phyloP scores from a whole-genome alignment of 2,797 vertebrate genomes.

The Pantherophis alleghaniensis region DNA sequence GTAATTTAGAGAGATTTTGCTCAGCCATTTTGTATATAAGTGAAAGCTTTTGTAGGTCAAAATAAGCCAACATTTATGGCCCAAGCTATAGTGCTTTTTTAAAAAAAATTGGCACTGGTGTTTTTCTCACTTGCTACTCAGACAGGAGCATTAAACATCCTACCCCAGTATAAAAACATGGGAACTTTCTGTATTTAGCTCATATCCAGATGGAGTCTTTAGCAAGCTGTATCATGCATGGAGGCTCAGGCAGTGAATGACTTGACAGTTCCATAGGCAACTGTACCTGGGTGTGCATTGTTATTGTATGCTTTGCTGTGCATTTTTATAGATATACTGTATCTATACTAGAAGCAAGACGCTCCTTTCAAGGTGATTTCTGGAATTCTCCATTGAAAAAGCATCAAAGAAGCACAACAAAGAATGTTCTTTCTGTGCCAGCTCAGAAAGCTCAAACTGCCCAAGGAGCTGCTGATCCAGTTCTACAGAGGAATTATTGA shows the following conservation, averaged over 20 bases:
- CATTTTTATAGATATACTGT: accelerated
- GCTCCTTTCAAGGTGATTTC: not conserved
- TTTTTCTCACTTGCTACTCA: constrained; percentile 48
- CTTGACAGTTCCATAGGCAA: constrained; percentile 4
- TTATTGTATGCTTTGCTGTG: not conserved
- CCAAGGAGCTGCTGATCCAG: too few relatives aligned
- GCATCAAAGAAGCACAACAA: too few relatives aligned
- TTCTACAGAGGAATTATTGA: too few relatives aligned
- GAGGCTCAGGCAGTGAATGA: constrained; percentile 75
- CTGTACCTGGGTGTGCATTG: not conserved
- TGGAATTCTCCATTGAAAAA: not conserved
- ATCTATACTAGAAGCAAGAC: not conserved
- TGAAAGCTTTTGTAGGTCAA: constrained; percentile 28
- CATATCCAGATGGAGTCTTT: constrained; percentile 75
- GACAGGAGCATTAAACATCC: constrained; percentile 70
- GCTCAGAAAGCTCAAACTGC: too few relatives aligned
- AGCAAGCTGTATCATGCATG: constrained; percentile 71
- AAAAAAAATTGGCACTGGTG: constrained; percentile 26
- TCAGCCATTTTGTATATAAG: constrained; percentile 41
- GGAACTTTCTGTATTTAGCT: constrained; percentile 73
- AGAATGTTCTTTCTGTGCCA: too few relatives aligned
- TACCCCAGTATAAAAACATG: constrained; percentile 80
- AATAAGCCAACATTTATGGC: constrained; percentile 38
- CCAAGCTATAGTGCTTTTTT: constrained; percentile 1
- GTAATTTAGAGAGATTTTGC: constrained; percentile 14